These are phyloP conservation scores for Zapornia atra DNA, from an alignment of 2,113 vertebrate genomes.

Conservation along the genomic window DNA sequence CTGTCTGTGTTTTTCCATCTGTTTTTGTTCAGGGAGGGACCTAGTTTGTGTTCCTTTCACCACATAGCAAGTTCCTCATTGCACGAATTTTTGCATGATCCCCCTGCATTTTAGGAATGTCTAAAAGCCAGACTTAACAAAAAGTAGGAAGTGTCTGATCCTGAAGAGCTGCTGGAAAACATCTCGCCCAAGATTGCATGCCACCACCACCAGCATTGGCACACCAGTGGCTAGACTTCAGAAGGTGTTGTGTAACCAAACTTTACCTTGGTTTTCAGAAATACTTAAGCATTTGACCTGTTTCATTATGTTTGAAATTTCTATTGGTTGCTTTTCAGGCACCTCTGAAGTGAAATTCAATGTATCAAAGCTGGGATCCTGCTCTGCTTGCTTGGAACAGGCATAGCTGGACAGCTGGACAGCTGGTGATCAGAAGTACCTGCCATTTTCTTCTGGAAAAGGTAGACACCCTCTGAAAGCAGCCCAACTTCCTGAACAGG, in stretches of 20 bases:
- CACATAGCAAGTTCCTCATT: constrained; percentile 58
- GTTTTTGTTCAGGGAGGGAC: constrained; percentile 70
- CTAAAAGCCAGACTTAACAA: constrained; percentile 55
- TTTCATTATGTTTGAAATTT: neutral
- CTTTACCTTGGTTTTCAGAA: constrained; percentile 19
- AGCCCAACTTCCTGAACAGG: neutral
- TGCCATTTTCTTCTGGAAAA: neutral
- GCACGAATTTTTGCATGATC: constrained; percentile 53
- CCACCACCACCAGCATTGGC: neutral
- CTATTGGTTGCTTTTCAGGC: neutral
- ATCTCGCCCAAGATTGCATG: neutral
- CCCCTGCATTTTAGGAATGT: constrained; percentile 37
- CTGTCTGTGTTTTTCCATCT: constrained; percentile 68
- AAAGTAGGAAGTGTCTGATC: constrained; percentile 48
- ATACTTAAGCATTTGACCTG: neutral
- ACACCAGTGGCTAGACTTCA: neutral
- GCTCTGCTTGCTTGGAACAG: neutral
- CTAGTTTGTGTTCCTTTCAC: constrained; percentile 57
- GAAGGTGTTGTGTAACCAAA: neutral
- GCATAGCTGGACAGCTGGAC: neutral
- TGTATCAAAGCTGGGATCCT: accelerated
- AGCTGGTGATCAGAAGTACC: accelerated
- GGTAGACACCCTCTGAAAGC: neutral
- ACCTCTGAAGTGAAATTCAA: neutral
- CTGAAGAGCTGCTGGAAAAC: constrained; percentile 30